Base-by-base conservation (phyloP, 2,113 vertebrate species). In the Tachuris rubrigastra region DNA sequence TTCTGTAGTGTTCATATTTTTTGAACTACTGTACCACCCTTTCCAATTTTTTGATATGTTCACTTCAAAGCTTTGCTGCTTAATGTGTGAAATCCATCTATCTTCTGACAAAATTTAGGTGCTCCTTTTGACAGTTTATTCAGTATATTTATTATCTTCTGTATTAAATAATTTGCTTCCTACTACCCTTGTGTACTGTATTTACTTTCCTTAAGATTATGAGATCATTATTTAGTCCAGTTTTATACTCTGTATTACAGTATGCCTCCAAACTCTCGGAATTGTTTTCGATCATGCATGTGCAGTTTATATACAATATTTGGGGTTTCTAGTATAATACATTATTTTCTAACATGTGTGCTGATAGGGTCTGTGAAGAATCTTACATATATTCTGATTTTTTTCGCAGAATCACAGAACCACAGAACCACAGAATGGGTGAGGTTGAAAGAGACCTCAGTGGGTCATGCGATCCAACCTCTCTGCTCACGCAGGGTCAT, bases 101-200 rank as follows among this genome's bases (percentile, higher is more conserved):
- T 86, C 72, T 93, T 90, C 60, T 84, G 52, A 60, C 27, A 89
- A 95, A 84, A 74, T 71, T 39, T 60, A 86, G 59, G 30, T 31
- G 84, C 82, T 86, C 33, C 25, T 88, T 90, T 69, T 93, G 72
- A 75, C 73, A 59, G 17, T 63, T 88, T 83, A 77, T 90, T 93
- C 47, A 42, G 8, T 50, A 53, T 84, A 33, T 90, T 83, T 90
- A 78, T 75, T 78, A 16, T 63, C 50, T 77, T 77, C 30, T 23
- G 12, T 39, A 46, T 66, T 21, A 83, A 92, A 77, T 50, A 58
- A 76, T 71, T 93, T 16, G 20, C 7, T 80, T 92, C 18, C 55
- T n/a, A 12, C 21, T 67, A 77, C 12, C 6, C 20, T 60, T 53
- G 30, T 2, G 1, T 31, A 33, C 11, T 8, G 0, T 42, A 25